These are phyloP conservation scores for Ammospiza nelsoni DNA, from an alignment of 2,113 vertebrate species.

Conservation along the genomic window DNA sequence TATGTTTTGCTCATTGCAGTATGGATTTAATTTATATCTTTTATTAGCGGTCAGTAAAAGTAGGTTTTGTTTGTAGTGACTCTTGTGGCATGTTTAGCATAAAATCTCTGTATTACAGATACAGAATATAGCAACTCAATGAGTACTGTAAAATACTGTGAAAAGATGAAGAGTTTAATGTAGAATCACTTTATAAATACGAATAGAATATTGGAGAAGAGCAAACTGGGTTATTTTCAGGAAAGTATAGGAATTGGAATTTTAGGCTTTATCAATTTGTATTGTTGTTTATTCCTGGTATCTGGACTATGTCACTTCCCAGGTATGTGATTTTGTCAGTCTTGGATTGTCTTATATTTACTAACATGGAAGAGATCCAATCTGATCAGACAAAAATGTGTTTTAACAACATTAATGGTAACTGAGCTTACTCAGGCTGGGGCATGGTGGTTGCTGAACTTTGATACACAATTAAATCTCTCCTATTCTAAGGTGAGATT, in stretches of 20 bases:
- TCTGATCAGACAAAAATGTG: background rate
- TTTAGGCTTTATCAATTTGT: background rate
- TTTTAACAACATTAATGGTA: background rate
- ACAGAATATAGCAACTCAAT: background rate
- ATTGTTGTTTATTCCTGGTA: background rate
- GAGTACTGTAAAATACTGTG: background rate
- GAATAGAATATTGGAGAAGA: background rate
- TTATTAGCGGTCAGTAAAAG: background rate
- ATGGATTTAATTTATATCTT: background rate
- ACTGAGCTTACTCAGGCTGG: background rate
- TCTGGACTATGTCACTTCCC: background rate
- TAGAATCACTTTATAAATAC: background rate
- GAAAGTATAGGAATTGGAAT: background rate
- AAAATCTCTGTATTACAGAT: rapidly evolving
- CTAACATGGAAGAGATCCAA: background rate
- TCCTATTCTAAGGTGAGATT: constrained; percentile 49
- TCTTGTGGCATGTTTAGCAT: background rate
- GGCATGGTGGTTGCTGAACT: background rate
- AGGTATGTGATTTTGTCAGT: background rate
- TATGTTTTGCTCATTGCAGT: background rate
- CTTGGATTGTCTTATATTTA: background rate
- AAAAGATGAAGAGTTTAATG: background rate
- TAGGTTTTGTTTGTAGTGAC: background rate
- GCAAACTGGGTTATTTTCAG: background rate
- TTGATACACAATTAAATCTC: background rate